phyloP scores from a whole-genome alignment of 2,113 vertebrate genomes.

The Pholis gunnellus region DNA sequence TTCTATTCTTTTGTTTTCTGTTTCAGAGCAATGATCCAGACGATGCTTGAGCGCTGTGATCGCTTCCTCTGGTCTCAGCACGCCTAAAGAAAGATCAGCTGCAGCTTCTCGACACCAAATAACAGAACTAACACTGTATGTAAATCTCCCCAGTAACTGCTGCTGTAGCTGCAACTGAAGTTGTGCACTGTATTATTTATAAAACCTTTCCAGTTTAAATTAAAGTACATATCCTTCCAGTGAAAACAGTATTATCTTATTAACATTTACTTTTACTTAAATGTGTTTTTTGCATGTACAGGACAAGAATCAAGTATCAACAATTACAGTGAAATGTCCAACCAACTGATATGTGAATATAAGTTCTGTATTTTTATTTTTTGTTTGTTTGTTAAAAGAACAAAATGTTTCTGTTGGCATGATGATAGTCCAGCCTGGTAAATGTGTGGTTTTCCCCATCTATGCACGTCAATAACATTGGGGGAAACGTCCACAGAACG shows the following conservation, averaged over 20 bases:
- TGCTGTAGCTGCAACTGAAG: conserved; percentile 40
- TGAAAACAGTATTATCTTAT: conserved; percentile 44
- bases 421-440: neutral
- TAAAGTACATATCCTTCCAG: neutral
- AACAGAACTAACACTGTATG: conserved; percentile 20
- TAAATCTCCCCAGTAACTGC: conserved; percentile 21
- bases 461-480: neutral
- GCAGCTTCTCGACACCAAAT: conserved; percentile 7
- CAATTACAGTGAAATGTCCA: conserved; percentile 29
- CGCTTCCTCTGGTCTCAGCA: conserved; percentile 98
- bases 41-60: conserved; percentile 96
- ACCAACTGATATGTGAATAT: conserved; percentile 65
- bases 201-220: neutral
- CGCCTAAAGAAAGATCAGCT: conserved; percentile 76
- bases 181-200: conserved; percentile 47
- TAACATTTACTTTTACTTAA: neutral
- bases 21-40: conserved; percentile 93
- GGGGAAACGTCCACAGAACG: neutral
- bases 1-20: neutral
- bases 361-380: conserved; percentile 18
- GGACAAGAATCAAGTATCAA: neutral
- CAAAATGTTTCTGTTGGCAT: neutral
- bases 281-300: conserved; percentile 37
- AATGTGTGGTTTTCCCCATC: neutral
- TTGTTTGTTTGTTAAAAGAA: conserved; percentile 5